These are phyloP conservation scores for Parazoanthus darwini DNA, from an alignment of 92 coral and sea anemone species.

Conservation along the genomic window DNA sequence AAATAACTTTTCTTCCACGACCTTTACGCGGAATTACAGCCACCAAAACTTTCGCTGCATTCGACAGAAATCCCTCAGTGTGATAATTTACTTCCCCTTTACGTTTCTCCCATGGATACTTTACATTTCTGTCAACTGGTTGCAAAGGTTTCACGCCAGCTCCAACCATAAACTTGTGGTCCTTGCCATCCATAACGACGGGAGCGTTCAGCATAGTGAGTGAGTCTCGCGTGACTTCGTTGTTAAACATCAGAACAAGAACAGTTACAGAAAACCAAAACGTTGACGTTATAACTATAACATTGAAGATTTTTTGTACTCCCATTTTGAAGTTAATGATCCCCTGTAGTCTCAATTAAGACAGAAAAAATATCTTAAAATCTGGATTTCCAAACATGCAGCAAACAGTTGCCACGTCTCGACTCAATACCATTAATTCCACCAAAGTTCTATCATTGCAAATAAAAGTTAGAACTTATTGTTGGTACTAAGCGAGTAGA, in stretches of 20 bases:
- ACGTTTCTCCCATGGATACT: constrained; percentile 92
- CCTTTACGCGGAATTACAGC: constrained; percentile 75
- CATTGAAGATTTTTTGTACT: constrained; percentile 73
- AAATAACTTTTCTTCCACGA: constrained; percentile 67
- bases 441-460: background rate
- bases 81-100: constrained; percentile 34
- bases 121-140: constrained; percentile 85
- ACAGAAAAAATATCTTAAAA: background rate
- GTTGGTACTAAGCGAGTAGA: background rate
- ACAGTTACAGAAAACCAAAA: constrained; percentile 99
- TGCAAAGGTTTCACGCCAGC: constrained; percentile 92
- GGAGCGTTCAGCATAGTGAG: constrained; percentile 96
- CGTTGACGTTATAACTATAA: constrained; percentile 83
- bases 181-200: constrained; percentile 60
- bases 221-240: constrained; percentile 90
- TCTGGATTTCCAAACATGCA: constrained; percentile 28
- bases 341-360: constrained; percentile 5
- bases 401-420: constrained; percentile 40
- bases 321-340: constrained; percentile 60
- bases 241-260: constrained; percentile 85
- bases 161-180: constrained; percentile 86
- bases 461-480: background rate
- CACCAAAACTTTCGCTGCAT: constrained; percentile 72
- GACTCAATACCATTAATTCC: background rate
- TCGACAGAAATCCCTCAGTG: constrained; percentile 57